Base-by-base conservation (phyloP, 2,113 vertebrate species). In the Glaucomys volans region DNA sequence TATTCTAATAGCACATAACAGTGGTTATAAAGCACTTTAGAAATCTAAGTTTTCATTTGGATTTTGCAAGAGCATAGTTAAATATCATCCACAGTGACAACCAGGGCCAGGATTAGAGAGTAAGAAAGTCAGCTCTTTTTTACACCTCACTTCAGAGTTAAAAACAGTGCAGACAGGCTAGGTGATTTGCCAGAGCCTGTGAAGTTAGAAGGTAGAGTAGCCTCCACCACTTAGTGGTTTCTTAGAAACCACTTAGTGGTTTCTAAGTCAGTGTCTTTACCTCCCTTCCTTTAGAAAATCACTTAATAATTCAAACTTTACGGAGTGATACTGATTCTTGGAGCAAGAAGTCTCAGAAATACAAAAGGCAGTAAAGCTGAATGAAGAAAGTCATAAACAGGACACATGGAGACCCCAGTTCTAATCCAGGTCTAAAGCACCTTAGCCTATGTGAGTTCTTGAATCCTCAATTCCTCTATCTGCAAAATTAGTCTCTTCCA, bases 1-100 rank as follows among this genome's bases (percentile, higher is more conserved):
- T n/a, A 57, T 59, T 79, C 66, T 40, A 30, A 57, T 74, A 79
- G 50, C 47, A 74, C 44, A 13, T 40, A 85, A 28, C 18, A 47
- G n/a, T 62, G 82, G 69, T 87, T 91, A 69, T 26, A 87, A 75
- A 82, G 35, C 42, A 35, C n/a, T 87, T 77, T 71, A 84, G 87
- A 44, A 62, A 62, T 77, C 22, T 69, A 66, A 37, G 10, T 71
- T 69, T 8, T 72, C 20, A 35, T 86, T 80, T 71, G n/a, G 28
- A 85, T 86, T 54, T 88, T 91, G 28, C 50, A 59, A 52, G 4
- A 67, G 18, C 8, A 47, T 10, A 54, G 6, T 30, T 44, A 26
- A 92, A 26, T 85, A 40, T 42, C 54, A 90, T 5, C 17, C 28
- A 84, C 37, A 18, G 26, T 85, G 71, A 54, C 69, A 95, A 74